Evolutionary conservation across 2,113 vertebrate genomes (phyloP).

Genomic region (Lasiurus borealis): DNA sequence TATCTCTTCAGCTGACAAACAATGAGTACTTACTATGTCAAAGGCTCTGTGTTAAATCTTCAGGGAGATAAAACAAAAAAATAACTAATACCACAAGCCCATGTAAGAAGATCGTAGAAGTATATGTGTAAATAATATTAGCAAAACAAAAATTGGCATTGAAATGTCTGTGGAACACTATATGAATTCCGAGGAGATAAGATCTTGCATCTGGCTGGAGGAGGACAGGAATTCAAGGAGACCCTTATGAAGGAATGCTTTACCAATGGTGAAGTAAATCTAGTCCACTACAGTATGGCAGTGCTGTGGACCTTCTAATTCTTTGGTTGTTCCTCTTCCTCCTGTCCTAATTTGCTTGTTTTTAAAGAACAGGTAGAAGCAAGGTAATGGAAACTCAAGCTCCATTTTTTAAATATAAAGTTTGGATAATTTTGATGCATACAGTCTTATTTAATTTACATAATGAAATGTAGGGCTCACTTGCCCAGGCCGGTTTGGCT

Average conservation of each 20-base stretch:
- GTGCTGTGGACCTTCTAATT: neutral
- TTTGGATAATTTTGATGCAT: neutral
- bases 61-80: neutral
- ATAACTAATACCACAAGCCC: neutral
- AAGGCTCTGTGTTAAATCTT: neutral
- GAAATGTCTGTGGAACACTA: neutral
- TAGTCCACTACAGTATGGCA: neutral
- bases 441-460: neutral
- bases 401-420: neutral
- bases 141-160: constrained; percentile 9
- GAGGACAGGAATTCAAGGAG: neutral
- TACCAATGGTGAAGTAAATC: neutral
- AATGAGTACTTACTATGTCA: neutral
- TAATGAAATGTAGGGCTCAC: neutral
- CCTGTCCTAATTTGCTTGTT: neutral
- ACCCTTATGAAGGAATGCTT: neutral
- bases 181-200: neutral
- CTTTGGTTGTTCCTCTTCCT: neutral
- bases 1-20: neutral
- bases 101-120: neutral
- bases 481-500: neutral
- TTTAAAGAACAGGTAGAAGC: neutral
- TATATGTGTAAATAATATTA: neutral
- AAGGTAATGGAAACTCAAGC: neutral
- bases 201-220: neutral